Evolutionary conservation across 2,888 invertebrate species (phyloP).

Genomic region (Epicampocera succincta): DNA sequence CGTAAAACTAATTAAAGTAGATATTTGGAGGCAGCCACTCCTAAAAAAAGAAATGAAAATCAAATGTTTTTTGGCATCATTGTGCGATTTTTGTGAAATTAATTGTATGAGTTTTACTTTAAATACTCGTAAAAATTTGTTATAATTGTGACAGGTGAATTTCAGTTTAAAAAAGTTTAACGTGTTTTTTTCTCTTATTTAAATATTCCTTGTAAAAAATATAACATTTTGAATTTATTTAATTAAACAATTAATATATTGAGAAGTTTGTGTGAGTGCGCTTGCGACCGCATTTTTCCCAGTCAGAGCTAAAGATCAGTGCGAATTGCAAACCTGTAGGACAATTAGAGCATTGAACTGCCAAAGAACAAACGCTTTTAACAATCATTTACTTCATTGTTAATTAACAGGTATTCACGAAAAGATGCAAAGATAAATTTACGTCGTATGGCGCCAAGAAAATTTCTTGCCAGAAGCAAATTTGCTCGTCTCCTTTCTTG

Average conservation of each 20-base stretch:
- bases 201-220: no score
- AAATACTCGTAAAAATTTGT: neutral
- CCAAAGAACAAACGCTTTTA: neutral
- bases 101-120: neutral
- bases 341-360: slow-evolving; percentile 38
- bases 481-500: no score
- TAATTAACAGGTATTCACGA: no score
- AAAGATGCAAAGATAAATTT: no score
- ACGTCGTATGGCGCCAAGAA: no score
- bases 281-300: no score
- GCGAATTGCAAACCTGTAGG: slow-evolving; percentile 35
- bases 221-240: no score
- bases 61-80: neutral
- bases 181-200: no score
- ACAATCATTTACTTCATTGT: no score
- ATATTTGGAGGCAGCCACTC: neutral
- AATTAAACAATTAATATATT: neutral
- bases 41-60: neutral
- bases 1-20: neutral
- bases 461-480: no score
- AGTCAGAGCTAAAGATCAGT: neutral
- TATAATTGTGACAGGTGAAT: slow-evolving; percentile 3
- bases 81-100: neutral
- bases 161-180: no score
- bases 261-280: no score